These are phyloP conservation scores for Nomada fabriciana DNA, from an alignment of 2,888 invertebrate genomes.

Conservation along the genomic window DNA sequence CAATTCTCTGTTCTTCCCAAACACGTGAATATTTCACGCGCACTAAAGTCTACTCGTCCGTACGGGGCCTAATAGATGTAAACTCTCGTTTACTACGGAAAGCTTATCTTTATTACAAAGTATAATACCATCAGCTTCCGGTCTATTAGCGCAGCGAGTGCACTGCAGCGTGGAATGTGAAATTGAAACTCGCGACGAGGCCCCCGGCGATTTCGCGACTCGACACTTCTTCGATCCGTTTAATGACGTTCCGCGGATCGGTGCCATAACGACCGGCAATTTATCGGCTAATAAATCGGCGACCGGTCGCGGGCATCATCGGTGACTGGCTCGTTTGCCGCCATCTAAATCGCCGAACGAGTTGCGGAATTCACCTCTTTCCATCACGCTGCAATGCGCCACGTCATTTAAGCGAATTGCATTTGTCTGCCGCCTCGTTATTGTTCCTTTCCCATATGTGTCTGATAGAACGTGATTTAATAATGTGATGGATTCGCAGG, in stretches of 20 bases:
- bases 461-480: background rate
- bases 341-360: constrained; percentile 70
- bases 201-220: constrained; percentile 27
- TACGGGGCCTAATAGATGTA: constrained; percentile 24
- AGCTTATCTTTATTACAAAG: constrained; percentile 55
- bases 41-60: background rate
- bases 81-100: constrained; percentile 37
- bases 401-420: background rate
- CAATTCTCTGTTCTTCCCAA: too few species aligned
- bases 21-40: too few species aligned
- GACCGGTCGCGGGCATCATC: constrained; percentile 76
- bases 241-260: constrained; percentile 51
- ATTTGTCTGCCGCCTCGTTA: background rate
- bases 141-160: constrained; percentile 21
- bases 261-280: constrained; percentile 74
- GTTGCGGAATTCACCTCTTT: constrained; percentile 15
- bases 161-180: constrained; percentile 38
- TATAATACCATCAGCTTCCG: constrained; percentile 46
- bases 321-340: constrained; percentile 72
- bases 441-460: background rate
- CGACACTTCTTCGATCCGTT: constrained; percentile 48
- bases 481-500: background rate
- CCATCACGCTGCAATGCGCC: background rate
- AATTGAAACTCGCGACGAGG: constrained; percentile 42
- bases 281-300: constrained; percentile 80